phyloP scores from a whole-genome alignment of 1,140 invertebrate genomes.

The Liolophura sinensis region DNA sequence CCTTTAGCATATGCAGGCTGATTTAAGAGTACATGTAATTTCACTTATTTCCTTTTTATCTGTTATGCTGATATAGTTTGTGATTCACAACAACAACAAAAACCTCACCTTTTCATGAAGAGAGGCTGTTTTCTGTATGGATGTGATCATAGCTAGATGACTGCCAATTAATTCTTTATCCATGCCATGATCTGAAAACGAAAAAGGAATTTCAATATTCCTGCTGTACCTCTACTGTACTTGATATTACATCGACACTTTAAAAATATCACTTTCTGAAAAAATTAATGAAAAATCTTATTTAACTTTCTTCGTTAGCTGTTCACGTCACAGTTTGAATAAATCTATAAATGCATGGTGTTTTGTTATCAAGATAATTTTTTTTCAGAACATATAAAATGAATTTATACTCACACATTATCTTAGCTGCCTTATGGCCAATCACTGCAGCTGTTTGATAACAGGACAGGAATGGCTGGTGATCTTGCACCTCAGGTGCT shows the following conservation, averaged over 20 bases:
- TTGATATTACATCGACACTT: not conserved
- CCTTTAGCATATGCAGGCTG: too few species aligned
- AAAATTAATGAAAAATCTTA: not conserved
- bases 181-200: not conserved
- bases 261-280: not conserved
- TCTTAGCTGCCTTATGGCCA: constrained; percentile 14
- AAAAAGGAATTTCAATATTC: not conserved
- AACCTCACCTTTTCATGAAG: too few species aligned
- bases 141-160: not conserved
- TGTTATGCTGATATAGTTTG: too few species aligned
- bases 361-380: not conserved
- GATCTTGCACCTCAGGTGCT: constrained; percentile 19
- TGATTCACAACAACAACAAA: too few species aligned
- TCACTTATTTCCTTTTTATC: too few species aligned
- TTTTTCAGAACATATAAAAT: too few species aligned
- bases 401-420: constrained; percentile 25
- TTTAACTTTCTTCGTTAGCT: too few species aligned
- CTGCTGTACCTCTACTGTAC: not conserved
- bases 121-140: not conserved
- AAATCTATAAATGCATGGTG: too few species aligned
- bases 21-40: too few species aligned
- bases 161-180: not conserved
- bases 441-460: constrained; percentile 35
- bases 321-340: too few species aligned
- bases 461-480: constrained; percentile 28